Base-by-base conservation (phyloP, 2,888 invertebrate species). In the Papilio gigon region DNA sequence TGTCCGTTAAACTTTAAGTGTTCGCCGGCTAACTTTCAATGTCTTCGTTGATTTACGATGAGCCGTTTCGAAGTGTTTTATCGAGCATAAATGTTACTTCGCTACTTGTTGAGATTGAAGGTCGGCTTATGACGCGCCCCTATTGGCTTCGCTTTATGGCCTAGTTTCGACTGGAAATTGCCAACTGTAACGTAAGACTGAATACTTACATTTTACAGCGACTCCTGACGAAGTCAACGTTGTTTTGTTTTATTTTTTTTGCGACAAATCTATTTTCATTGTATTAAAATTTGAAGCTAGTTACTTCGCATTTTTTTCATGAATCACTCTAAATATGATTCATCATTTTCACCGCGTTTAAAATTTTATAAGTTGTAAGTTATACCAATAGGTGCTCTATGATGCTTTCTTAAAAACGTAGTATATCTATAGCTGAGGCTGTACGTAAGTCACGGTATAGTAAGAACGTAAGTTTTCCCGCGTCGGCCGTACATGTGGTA, bases 1-100 rank as follows among this genome's bases (percentile, higher is more conserved):
- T 90, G 88, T 88, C 90, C 88, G 90, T 91, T 91, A 92, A 92
- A 92, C 84, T 91, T 92, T 90, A 91, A 91, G 90, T 90, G 89
- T 88, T 90, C 83, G 85, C 85, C 88, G 88, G 86, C 86, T 88
- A 90, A 91, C 86, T 92, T 92, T 90, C 88, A 87, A 88, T 89
- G 88, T 88, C 85, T 87, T 80, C 77, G 81, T 90, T 56, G 90
- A 91, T 90, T 91, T 90, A 92, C 87, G 90, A 89, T 78, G 80
- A 85, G 87, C 84, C 86, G 86, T 88, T 90, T 79, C 85, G 84
- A 86, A 90, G 89, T 89, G 90, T 90, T 91, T 92, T 92, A 92
- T 91, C 90, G 91, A 87, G 89, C 89, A 90, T 91, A 88, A 90
- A 90, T 86, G 88, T 88, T 84, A 89, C 85, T 86, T 89, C 82